Base-by-base conservation (phyloP, 2,797 vertebrate species). In the Simalia tracyae region DNA sequence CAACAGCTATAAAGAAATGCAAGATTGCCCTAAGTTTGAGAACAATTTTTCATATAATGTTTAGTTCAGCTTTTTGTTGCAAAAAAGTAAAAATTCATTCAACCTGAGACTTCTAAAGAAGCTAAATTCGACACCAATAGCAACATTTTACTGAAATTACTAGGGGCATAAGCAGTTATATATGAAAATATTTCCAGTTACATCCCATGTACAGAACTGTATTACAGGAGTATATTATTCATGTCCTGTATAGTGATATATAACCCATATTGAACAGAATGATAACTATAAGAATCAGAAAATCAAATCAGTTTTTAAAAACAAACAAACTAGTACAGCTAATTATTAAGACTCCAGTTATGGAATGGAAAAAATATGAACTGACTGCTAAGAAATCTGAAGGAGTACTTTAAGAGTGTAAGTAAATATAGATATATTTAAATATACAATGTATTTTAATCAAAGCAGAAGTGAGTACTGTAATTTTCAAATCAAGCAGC, bases 191-290 rank as follows among this genome's bases (percentile, higher is more conserved):
- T 88, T 9, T 87, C 64, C n/a, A 46, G n/a, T 26, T 93, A 87
- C 46, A 92, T 46, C 50, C 86, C 86, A 42, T 86, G 81, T 64
- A 57, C 66, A 24, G 86, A 94, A n/a, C 36, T 89, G 91, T 85
- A 92, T 50, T 86, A 88, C 54, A n/a, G 50, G 31, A 93, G 54
- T 42, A 85, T 91, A 50, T 22, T 31, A 28, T 57, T 91, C 81
- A 87, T 85, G 15, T 76, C 68, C 56, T 89, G 68, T 84, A 0
- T 0, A 56, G 22, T 64, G 68, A 66, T 11, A 57, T 42, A 86
- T 92, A 87, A 22, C 24, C 28, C 36, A n/a, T 59, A 72, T 0
- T 0, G 56, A 88, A 93, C 2, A 60, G 22, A 15, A 85, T 56
- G 81, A 17, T 12, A 66, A 64, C 22, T 36, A 56, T 59, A 86